Base-by-base conservation (phyloP, 2,888 invertebrate species). In the Amitus sp. region DNA sequence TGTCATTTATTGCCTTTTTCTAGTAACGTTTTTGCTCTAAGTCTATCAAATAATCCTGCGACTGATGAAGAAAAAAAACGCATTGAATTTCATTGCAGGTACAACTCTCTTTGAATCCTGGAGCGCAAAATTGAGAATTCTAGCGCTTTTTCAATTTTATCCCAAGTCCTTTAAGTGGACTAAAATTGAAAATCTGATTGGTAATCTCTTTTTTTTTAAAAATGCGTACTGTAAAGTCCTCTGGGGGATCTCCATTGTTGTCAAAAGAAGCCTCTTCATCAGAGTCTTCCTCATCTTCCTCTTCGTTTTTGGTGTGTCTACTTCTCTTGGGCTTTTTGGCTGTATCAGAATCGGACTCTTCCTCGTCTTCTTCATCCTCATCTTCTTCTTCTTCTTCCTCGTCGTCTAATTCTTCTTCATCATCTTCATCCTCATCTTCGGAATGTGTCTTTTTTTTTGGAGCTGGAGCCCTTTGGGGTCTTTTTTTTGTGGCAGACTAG, bases 361-460 rank as follows among this genome's bases (percentile, higher is more conserved):
- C 79, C 0, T 80, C 81, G 5, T 81, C 80, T 10, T 80, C 81
- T 0, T 80, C 80, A 6, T 77, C 79, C 9, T 78, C 79, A 7
- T 78, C 78, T 1, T 77, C 78, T 0, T 77, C 75, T 5, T 76
- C 75, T 5, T 74, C 78, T 6, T 80, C 80, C 3, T 80, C 79
- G 4, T 77, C 80, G 1, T 79, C 77, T 2, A 79, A 78, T 13
- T 80, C 80, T 20, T 80, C 78, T 12, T 70, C 69, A 2, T 62
- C 66, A 4, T 65, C 65, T 18, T 71, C 72, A 17, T 73, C 73
- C 43, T 75, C 71, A 9, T 80, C 80, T 57, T 81, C 82, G 1
- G 79, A 78, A 54, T 81, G 80, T 45, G 81, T 74, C 33, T 82
- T 73, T 30, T 82, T 82, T 63, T 82, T 82, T 13, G n/a, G 15